Evolutionary conservation across 2,888 invertebrate genomes (phyloP), one percentile per base, ranked within the genome.

Genomic region (Xanthorhoe designata): DNA sequence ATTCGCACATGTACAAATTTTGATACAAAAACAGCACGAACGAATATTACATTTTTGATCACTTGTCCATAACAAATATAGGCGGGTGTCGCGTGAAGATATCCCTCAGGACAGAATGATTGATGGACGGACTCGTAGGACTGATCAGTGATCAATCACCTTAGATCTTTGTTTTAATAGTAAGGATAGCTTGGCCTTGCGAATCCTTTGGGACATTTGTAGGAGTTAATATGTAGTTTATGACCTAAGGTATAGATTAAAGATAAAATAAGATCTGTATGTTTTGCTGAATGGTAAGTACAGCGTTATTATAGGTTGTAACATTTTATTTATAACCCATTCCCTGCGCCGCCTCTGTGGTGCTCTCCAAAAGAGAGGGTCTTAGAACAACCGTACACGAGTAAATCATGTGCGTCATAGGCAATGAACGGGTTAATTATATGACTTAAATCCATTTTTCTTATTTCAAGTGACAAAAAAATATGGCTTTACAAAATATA

Each of bases 61-160:
- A 24, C 64, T 17, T 64, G 64, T 64, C 53, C 50, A 57, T 61
- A 68, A n/a, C n/a, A 15, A 79, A 78, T 83, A 80, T 80, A 77
- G 74, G 68, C 59, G 68, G 70, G 75, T 79, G 84, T 80, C 83
- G 79, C 74, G 70, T 67, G 72, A 74, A 80, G 78, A 78, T 78
- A 74, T 75, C 75, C 72, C 74, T 74, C 66, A 66, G 75, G 74
- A 72, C 76, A 68, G 55, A 15, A 76, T 86, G 87, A 87, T 88
- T 84, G 87, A 87, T 87, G 84, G 72, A 71, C 73, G 69, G 61
- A 32, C 32, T 32, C 76, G 78, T 32, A 81, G 81, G 76, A 75
- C 76, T 77, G 84, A 87, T 87, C 86, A 82, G 87, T 87, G 85
- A 87, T 87, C 86, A 84, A 87, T 87, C 87, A 86, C 81, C 73